Base-by-base conservation (phyloP, 2,113 vertebrate species). In the Hassar affinis region DNA sequence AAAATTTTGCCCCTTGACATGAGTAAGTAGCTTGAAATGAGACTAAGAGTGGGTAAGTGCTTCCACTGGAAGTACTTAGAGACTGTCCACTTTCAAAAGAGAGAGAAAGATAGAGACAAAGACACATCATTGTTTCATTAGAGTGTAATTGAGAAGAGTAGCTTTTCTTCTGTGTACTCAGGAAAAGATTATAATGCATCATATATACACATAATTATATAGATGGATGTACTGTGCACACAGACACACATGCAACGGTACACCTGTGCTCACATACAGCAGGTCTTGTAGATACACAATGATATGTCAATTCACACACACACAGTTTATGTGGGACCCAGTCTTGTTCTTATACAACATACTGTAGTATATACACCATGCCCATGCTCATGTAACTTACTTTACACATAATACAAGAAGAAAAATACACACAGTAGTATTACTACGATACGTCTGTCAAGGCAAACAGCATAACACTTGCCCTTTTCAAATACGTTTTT, bases 91-190 rank as follows among this genome's bases (percentile, higher is more conserved):
- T 80, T 25, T 79, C 42, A 49, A 47, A 15, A 52, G 61, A 56
- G 38, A 78, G 61, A 56, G 14, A 30, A n/a, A 62, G 56, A 30
- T 62, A 59, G 51, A n/a, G 35, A 64, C 62, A 30, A 42, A 30
- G 42, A 64, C 68, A 51, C 38, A 56, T 3, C 49, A 78, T 54
- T 47, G 6, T 71, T 75, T 78, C 33, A 84, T 74, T 82, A 78
- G 81, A 82, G 64, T 82, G 59, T 80, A 82, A 82, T n/a, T 81
- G 74, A 81, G 82, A 66, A 81, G 82, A 66, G 72, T 81, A n/a
- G 49, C n/a, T 38, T 56, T 59, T 20, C 15, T n/a, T 49, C 14
- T 68, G 49, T 68, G 59, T 51, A 35, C 25, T 78, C 30, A 61
- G 81, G 35, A 1, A 33, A 12, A 75, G 71, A 51, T 51, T n/a